These are phyloP conservation scores for Oreochromis spilurus DNA, from an alignment of 2,113 vertebrate species.

Conservation along the genomic window DNA sequence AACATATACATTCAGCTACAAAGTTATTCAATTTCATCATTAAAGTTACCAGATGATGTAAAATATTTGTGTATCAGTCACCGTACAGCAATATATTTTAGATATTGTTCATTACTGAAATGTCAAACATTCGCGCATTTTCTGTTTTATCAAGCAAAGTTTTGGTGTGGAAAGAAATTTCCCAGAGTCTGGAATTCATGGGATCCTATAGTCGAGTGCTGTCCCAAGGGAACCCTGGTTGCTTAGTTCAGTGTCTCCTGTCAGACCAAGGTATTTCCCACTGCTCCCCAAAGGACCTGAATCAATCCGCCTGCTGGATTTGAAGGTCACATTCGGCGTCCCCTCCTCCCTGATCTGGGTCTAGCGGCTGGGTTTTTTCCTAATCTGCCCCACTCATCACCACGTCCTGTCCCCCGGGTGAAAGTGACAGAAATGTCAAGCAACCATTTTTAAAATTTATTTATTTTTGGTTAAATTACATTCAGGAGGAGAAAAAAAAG, in stretches of 20 bases:
- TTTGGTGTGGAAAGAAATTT: conserved; percentile 27
- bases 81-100: background rate
- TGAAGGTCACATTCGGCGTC: conserved; percentile 45
- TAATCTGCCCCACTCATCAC: background rate
- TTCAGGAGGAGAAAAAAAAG: background rate
- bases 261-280: conserved; percentile 51
- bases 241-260: conserved; percentile 58
- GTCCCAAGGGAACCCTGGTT: conserved; percentile 16
- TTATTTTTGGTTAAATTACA: background rate
- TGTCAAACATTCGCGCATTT: conserved; percentile 29
- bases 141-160: conserved; percentile 14
- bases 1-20: background rate
- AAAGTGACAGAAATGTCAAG: background rate
- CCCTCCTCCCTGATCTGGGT: conserved; percentile 15
- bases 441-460: background rate
- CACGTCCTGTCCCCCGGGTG: background rate
- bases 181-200: conserved; percentile 11
- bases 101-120: conserved; percentile 20
- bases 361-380: conserved; percentile 22
- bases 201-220: background rate
- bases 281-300: conserved; percentile 47
- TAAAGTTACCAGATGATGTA: background rate
- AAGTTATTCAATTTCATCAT: background rate
- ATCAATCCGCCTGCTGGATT: conserved; percentile 46
- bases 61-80: background rate